Percentiles rank a stretch among this genome's conserved stretches.
Conservation (phyloP, 1,140 invertebrate genomes). For the Drosophila simulans region DNA sequence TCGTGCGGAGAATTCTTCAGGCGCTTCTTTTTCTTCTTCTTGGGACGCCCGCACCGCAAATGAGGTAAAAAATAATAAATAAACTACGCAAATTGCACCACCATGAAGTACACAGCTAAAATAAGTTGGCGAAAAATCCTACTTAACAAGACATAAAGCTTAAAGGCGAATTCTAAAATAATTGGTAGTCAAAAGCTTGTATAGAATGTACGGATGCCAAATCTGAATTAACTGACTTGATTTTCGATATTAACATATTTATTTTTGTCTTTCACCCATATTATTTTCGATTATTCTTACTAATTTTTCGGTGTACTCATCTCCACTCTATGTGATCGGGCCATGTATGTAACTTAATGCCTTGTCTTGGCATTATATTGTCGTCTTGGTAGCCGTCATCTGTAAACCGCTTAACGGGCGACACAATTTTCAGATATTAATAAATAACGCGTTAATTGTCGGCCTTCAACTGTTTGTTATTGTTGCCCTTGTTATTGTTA, state of each 20-base stretch:
- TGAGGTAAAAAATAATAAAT: conserved; percentile 60
- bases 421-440: conserved; percentile 53
- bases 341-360: conserved; percentile 41
- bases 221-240: no score
- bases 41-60: conserved; percentile 67
- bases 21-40: conserved; percentile 30
- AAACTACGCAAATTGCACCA: conserved; percentile 17
- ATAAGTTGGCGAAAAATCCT: not conserved
- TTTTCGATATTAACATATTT: not conserved
- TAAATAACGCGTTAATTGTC: conserved; percentile 49
- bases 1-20: conserved; percentile 38
- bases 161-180: no score
- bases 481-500: conserved; percentile 6
- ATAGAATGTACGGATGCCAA: no score
- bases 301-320: not conserved
- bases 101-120: conserved; percentile 10
- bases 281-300: not conserved
- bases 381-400: conserved; percentile 37
- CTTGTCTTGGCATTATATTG: conserved; percentile 19
- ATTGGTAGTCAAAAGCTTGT: no score
- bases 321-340: not conserved
- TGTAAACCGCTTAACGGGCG: conserved; percentile 61
- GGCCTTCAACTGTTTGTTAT: conserved; percentile 45
- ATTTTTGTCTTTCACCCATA: no score
- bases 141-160: no score